Conservation (phyloP, 92 coral and sea anemone genomes). For the Desmophyllum pertusum region DNA sequence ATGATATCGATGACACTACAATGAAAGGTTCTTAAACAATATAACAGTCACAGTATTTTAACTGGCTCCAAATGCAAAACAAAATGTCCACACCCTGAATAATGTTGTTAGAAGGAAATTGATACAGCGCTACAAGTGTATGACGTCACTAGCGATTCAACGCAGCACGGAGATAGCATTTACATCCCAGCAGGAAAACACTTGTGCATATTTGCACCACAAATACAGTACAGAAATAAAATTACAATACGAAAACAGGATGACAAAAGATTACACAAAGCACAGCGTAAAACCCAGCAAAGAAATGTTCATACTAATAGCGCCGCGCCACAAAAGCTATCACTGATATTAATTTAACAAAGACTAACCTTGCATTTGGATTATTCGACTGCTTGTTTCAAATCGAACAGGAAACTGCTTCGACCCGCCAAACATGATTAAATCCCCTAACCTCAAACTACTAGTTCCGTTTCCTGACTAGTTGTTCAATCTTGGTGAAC, state of each 20-base stretch:
- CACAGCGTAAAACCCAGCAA: neutral
- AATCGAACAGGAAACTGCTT: neutral
- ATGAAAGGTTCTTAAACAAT: neutral
- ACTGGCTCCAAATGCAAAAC: neutral
- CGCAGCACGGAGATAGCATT: neutral
- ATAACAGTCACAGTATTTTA: neutral
- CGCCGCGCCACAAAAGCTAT: neutral
- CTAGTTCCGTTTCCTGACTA: no score
- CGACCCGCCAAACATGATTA: neutral
- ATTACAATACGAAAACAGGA: neutral
- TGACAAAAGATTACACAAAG: neutral
- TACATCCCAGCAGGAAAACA: conserved; percentile 6
- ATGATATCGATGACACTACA: neutral
- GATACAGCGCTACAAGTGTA: neutral
- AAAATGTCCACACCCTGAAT: neutral
- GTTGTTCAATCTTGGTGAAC: neutral
- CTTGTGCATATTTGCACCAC: neutral
- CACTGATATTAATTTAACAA: neutral
- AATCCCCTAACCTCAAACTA: neutral
- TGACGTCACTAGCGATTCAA: neutral
- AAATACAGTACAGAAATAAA: neutral
- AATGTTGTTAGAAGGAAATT: neutral
- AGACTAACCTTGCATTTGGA: neutral
- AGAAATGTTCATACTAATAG: neutral
- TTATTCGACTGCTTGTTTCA: neutral